Evolutionary conservation across 2,888 invertebrate genomes (phyloP), one percentile per base, ranked within the genome.

Genomic region (Euclidia mi): DNA sequence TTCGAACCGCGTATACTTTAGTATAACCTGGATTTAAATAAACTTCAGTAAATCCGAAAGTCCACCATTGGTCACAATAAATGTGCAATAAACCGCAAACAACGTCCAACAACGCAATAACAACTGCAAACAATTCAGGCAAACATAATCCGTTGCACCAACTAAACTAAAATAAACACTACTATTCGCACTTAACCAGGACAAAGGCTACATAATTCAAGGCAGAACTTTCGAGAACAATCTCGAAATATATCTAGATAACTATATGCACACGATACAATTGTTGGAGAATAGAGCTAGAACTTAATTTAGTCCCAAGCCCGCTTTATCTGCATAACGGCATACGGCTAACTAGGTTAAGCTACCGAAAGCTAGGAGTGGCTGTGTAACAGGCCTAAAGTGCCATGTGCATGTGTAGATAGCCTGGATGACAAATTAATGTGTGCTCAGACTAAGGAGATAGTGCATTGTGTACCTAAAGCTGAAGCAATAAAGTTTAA

Each of bases 251-350:
- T 61, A 68, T 44, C 2, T 3, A 41, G 10, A 28, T 15, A 38
- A 18, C 7, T 17, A 6, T 44, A 58, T 60, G 61, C 61, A 56
- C 52, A 64, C 35, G 32, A 44, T 40, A 66, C 62, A 61, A 71
- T 65, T 58, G 56, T 45, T 45, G 34, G 14, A 34, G 34, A 2
- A 2, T 34, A 14, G 2, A 73, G 77, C 75, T 78, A 76, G 46
- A 68, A 80, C 73, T 82, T 81, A 85, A 87, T 87, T 87, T 81
- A 80, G 78, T 71, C 73, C 73, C 68, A 61, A 79, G 79, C 76
- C 50, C 57, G 48, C 52, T 67, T 72, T 82, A 83, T 84, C 80
- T 85, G 81, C 82, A 84, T 80, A 79, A 75, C 64, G 56, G 73
- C 25, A 55, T 20, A 35, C 37, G 12, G 14, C 67, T 65, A 65